These are phyloP conservation scores for Rhopalosiphum padi DNA, from an alignment of 1,140 invertebrate genomes.

Conservation along the genomic window DNA sequence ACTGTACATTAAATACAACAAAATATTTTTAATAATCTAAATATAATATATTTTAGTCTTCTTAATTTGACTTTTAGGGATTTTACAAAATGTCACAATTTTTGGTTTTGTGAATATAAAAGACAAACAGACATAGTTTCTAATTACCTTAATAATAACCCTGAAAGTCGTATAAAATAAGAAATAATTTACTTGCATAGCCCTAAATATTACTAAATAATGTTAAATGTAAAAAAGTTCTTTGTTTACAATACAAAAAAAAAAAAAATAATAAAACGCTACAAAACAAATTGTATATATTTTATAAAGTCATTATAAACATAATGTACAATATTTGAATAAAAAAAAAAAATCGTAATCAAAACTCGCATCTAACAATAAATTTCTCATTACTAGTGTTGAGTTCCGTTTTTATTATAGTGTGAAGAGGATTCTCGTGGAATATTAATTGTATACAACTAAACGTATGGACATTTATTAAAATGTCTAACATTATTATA, in stretches of 20 bases:
- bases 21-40: background rate
- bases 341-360: background rate
- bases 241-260: background rate
- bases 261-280: background rate
- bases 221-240: background rate
- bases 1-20: background rate
- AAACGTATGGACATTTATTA: background rate
- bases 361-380: background rate
- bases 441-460: background rate
- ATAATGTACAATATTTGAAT: background rate
- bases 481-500: background rate
- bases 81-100: background rate
- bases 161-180: constrained; percentile 4
- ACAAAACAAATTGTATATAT: background rate
- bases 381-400: background rate
- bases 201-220: background rate
- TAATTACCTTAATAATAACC: background rate
- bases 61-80: constrained; percentile 14
- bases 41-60: background rate
- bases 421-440: background rate
- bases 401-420: background rate
- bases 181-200: background rate
- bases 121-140: background rate
- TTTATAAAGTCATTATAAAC: background rate
- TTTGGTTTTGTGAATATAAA: background rate